Base-by-base conservation (phyloP, 2,113 vertebrate species). In the Gulo gulo region DNA sequence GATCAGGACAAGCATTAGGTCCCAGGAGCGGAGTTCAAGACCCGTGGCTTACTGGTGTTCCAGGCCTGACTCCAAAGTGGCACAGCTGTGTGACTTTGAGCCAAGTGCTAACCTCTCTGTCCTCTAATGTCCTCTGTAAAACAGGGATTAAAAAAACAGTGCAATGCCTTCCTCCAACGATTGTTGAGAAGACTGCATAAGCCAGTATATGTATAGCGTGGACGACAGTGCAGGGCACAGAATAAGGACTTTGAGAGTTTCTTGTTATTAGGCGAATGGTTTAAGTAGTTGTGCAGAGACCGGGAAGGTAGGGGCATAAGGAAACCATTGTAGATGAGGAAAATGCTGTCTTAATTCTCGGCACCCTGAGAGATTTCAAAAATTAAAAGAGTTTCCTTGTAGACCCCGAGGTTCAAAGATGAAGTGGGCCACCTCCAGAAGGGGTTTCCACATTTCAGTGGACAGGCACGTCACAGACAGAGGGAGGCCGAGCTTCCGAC, bases 371-470 rank as follows among this genome's bases (percentile, higher is more conserved):
- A 65, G 45, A 79, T 61, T 79, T 88, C 52, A 83, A 59, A 91
- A 80, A 10, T 47, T 21, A 78, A 87, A 93, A 71, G 39, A 7
- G 4, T 8, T 31, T 15, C 65, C 20, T 85, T 74, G 34, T 3
- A 8, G 36, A 34, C 7, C 1, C 36, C 7, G 3, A 15, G 39
- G 65, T 82, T 57, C 67, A 13, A 45, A 65, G 82, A 8, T 10
- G 34, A 67, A 45, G 39, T 0, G 14, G 52, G 8, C 16, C 57
- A 3, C 55, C 85, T 29, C 0, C 0, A 26, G 39, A 67, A 73
- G 16, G 12, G 10, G 1, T 2, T 6, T n/a, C 29, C 10, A 0
- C 13, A 4, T 55, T 26, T 36, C 4, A 2, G 23, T 10, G 76
- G 59, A 63, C 26, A n/a, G 55, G 29, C 55, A 36, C 69, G 39